A percentile compares a stretch with the other conserved stretches of the same genome.
phyloP scores from a whole-genome alignment of 1,140 invertebrate genomes.

The Bombus fervidus region DNA sequence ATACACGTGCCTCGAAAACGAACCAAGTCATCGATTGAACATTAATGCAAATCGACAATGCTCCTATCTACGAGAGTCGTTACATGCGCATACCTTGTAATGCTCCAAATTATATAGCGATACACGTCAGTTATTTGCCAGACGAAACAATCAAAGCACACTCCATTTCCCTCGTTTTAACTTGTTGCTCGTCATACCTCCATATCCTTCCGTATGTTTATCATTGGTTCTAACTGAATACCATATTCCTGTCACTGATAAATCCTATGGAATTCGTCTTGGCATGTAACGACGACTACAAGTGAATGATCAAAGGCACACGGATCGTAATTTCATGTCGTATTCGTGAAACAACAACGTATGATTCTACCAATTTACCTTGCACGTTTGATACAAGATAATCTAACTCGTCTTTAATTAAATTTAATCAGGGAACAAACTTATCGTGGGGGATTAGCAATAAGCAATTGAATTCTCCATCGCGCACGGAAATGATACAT shows the following conservation, averaged over 20 bases:
- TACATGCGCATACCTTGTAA: not conserved
- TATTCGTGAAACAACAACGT: not conserved
- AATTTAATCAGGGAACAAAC: not conserved
- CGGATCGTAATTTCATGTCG: not conserved
- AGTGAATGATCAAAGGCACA: conserved; percentile 36
- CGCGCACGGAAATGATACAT: not conserved
- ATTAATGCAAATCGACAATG: conserved; percentile 29
- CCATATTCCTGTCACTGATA: not conserved
- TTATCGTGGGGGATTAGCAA: not conserved
- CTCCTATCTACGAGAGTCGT: not conserved
- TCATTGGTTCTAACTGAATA: not conserved
- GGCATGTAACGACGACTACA: conserved; percentile 10
- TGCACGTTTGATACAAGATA: not conserved
- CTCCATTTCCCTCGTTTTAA: conserved; percentile 25
- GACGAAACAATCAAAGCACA: not conserved
- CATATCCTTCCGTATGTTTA: not conserved
- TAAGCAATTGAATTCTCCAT: not conserved
- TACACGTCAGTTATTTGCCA: not conserved
- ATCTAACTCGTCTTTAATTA: not conserved
- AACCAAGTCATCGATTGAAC: not conserved
- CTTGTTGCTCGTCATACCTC: conserved; percentile 33
- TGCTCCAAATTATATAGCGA: not conserved
- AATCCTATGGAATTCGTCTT: not conserved
- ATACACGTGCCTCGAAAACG: not conserved
- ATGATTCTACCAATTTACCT: not conserved